phyloP scores from a whole-genome alignment of 92 coral and sea anemone genomes.

The Ricordea florida region DNA sequence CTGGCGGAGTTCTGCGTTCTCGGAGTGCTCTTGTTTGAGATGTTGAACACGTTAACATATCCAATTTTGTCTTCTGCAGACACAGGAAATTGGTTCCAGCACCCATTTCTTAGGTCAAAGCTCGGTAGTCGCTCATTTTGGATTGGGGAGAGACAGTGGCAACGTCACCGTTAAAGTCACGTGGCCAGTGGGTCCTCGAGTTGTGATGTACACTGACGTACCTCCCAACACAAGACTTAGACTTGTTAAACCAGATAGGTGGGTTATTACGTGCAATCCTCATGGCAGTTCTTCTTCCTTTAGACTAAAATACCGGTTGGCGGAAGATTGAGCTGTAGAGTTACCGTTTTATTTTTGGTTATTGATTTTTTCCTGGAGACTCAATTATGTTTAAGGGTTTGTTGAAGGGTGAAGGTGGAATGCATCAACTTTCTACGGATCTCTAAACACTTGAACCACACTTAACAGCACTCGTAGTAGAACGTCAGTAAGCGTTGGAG shows the following conservation, averaged over 20 bases:
- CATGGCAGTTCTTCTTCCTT: background rate
- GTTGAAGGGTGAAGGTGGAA: too few species aligned
- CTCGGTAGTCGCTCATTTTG: conserved; percentile 84
- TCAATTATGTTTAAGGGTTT: too few species aligned
- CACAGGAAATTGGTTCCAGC: conserved; percentile 93
- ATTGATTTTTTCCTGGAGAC: too few species aligned
- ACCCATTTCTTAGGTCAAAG: conserved; percentile 95
- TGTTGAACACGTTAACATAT: background rate
- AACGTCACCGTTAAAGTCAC: conserved; percentile 81
- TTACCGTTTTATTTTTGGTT: too few species aligned
- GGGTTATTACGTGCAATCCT: background rate
- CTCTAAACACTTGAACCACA: too few species aligned
- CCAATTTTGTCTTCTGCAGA: conserved; percentile 23
- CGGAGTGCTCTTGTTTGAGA: background rate
- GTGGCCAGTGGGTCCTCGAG: conserved; percentile 67
- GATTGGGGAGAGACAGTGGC: conserved; percentile 73
- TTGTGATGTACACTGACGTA: conserved; percentile 61
- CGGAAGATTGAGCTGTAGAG: too few species aligned
- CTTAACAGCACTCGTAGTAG: too few species aligned
- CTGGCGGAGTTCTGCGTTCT: too few species aligned
- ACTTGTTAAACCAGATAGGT: conserved; percentile 70
- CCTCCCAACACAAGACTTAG: conserved; percentile 74
- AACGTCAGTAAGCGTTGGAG: too few species aligned
- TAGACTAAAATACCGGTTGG: background rate
- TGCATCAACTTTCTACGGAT: too few species aligned